Evolutionary conservation across 2,888 invertebrate species (phyloP).

Genomic region (Fabriciana adippe): DNA sequence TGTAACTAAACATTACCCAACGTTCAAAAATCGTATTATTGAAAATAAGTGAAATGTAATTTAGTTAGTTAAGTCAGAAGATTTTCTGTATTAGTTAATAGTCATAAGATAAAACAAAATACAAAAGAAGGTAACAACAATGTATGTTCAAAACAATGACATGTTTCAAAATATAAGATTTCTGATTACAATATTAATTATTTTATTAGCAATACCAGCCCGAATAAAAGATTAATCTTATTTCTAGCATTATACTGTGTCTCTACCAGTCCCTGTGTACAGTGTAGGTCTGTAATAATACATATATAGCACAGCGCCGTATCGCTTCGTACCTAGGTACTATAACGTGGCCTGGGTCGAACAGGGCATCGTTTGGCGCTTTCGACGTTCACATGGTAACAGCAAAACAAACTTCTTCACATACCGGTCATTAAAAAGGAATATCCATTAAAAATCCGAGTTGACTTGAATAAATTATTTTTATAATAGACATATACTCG

Average conservation of each 20-base stretch:
- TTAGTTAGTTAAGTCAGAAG: too few species aligned
- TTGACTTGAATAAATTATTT: conserved; percentile 57
- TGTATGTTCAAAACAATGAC: too few species aligned
- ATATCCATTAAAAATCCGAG: conserved; percentile 48
- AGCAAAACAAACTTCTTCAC: conserved; percentile 58
- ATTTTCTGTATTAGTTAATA: too few species aligned
- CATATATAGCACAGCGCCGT: conserved; percentile 50
- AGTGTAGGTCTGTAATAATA: conserved; percentile 43
- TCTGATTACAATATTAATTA: too few species aligned
- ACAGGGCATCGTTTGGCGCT: conserved; percentile 12
- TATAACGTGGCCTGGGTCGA: conserved; percentile 43
- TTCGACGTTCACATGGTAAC: conserved; percentile 68
- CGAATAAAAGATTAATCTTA: conserved; percentile 52
- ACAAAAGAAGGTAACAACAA: too few species aligned
- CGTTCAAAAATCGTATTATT: too few species aligned
- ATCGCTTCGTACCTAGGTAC: conserved; percentile 62
- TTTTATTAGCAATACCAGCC: not conserved
- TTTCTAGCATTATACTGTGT: conserved; percentile 56
- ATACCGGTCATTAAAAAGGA: conserved; percentile 31
- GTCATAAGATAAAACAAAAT: too few species aligned
- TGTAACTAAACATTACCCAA: too few species aligned
- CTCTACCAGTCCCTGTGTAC: conserved; percentile 55
- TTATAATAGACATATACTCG: conserved; percentile 48
- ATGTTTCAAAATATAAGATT: not conserved
- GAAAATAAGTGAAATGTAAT: too few species aligned